Conservation (phyloP, 2,888 invertebrate species). For the Cetonia aurata region DNA sequence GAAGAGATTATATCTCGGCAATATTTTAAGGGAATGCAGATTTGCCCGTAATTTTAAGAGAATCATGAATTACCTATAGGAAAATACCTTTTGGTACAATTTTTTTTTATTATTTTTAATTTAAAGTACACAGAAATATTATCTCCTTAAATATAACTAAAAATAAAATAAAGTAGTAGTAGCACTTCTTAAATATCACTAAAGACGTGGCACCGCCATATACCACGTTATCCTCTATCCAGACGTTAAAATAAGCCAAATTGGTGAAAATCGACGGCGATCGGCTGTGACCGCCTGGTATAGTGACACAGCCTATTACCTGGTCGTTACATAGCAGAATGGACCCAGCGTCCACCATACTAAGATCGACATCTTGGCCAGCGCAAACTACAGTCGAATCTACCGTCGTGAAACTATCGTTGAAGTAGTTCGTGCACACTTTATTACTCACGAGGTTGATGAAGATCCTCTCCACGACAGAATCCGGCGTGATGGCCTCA, state of each 20-base stretch:
- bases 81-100: too few relatives aligned
- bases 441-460: background rate
- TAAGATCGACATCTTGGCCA: background rate
- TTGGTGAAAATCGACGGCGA: conserved; percentile 3
- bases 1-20: too few relatives aligned
- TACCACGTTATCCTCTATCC: background rate
- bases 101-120: too few relatives aligned
- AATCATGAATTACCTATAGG: too few relatives aligned
- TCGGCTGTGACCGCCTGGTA: background rate
- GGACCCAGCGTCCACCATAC: conserved; percentile 18
- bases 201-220: background rate
- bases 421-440: background rate
- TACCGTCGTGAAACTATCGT: background rate
- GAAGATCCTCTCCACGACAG: background rate
- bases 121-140: too few relatives aligned
- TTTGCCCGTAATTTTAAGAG: too few relatives aligned
- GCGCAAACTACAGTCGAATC: conserved; percentile 12
- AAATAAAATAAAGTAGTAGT: too few relatives aligned
- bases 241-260: conserved; percentile 1
- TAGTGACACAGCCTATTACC: background rate
- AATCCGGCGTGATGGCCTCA: background rate
- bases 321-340: background rate
- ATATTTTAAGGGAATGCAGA: too few relatives aligned
- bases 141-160: too few relatives aligned
- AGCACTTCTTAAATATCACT: too few relatives aligned